Conservation (phyloP, 1,140 invertebrate species). For the Cotesia vestalis region DNA sequence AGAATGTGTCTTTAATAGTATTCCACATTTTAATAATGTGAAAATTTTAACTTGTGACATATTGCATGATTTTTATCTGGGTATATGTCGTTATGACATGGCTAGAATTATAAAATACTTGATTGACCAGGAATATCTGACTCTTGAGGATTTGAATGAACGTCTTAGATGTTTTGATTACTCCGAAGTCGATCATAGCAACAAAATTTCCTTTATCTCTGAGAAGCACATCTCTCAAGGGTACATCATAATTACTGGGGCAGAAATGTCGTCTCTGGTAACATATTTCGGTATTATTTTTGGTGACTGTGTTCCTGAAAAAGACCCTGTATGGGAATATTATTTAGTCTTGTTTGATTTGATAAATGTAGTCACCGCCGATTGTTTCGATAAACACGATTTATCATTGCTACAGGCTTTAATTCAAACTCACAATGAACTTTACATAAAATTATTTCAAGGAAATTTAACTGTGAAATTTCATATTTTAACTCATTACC, state of each 20-base stretch:
- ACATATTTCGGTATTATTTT: conserved; percentile 19
- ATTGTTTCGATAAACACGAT: conserved; percentile 4
- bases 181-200: conserved; percentile 14
- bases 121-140: conserved; percentile 29
- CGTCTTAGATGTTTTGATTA: conserved; percentile 12
- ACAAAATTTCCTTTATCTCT: conserved; percentile 30
- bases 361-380: neutral
- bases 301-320: conserved; percentile 21
- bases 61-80: conserved; percentile 2
- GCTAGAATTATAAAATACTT: neutral
- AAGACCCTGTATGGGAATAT: conserved; percentile 14
- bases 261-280: conserved; percentile 25
- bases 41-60: neutral
- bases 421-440: conserved; percentile 26
- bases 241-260: conserved; percentile 10
- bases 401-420: conserved; percentile 9
- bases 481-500: conserved; percentile 32
- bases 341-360: conserved; percentile 23
- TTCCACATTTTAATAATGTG: neutral
- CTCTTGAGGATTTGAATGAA: conserved; percentile 1
- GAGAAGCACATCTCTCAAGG: conserved; percentile 30
- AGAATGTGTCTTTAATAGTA: conserved; percentile 19
- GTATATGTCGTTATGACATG: conserved; percentile 3
- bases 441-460: conserved; percentile 29
- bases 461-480: conserved; percentile 8